These are phyloP conservation scores for Leguminivora glycinivorella DNA, from an alignment of 1,140 invertebrate genomes.

Conservation along the genomic window DNA sequence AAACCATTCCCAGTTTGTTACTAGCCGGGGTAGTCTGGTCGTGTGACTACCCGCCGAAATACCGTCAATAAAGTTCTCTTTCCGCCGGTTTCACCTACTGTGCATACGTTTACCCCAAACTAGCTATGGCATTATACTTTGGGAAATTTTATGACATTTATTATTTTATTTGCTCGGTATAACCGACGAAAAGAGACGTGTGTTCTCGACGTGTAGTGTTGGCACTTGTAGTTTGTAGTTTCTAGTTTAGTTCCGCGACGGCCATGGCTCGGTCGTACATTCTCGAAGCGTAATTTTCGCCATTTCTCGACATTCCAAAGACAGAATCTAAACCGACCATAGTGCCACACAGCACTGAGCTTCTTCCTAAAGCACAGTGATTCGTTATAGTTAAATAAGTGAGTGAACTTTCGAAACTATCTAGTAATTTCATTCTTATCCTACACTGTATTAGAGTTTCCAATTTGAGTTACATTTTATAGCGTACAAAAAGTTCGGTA, in stretches of 20 bases:
- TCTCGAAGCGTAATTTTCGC: conserved; percentile 16
- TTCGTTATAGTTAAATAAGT: conserved; percentile 22
- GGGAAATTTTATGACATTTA: not conserved
- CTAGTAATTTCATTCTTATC: conserved; percentile 27
- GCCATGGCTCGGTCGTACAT: conserved; percentile 11
- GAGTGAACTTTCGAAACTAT: conserved; percentile 16
- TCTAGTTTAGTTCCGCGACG: conserved; percentile 23
- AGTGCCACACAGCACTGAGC: conserved; percentile 28
- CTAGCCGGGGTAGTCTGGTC: conserved; percentile 9
- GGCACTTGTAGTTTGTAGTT: conserved; percentile 14
- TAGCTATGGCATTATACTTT: not conserved
- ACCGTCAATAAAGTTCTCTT: not conserved
- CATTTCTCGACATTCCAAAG: conserved; percentile 28
- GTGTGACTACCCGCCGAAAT: not conserved
- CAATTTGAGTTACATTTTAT: conserved; percentile 24
- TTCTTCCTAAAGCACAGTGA: conserved; percentile 27
- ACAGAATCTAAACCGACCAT: conserved; percentile 28
- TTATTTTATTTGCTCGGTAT: not conserved
- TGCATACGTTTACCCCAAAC: not conserved
- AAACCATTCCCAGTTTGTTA: conserved; percentile 39
- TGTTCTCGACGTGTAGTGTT: conserved; percentile 13
- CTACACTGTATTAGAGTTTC: conserved; percentile 20
- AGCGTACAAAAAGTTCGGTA: conserved; percentile 10
- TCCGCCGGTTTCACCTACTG: not conserved
- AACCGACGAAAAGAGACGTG: not conserved